phyloP scores from a whole-genome alignment of 2,888 invertebrate species.

The Himalopsyche anomala region DNA sequence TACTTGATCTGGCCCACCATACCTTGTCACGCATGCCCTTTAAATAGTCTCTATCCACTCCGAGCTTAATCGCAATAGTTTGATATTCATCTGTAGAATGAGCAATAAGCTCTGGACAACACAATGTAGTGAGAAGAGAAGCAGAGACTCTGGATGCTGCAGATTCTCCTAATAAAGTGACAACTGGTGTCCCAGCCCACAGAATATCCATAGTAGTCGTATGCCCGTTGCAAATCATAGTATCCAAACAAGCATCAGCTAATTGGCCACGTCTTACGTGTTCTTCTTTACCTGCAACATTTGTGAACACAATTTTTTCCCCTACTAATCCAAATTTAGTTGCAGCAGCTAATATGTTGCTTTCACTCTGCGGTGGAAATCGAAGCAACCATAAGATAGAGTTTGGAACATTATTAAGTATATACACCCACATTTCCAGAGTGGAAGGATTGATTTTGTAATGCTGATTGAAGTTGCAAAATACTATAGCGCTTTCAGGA shows the following conservation, averaged over 20 bases:
- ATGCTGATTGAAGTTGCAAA: slow-evolving; percentile 99
- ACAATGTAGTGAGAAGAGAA: slow-evolving; percentile 94
- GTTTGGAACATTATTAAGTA: slow-evolving; percentile 94
- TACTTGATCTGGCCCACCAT: slow-evolving; percentile 90
- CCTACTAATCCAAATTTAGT: slow-evolving; percentile 78
- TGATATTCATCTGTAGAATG: slow-evolving; percentile 92
- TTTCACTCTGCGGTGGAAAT: slow-evolving; percentile 94
- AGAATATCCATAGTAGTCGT: slow-evolving; percentile 99
- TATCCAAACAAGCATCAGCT: slow-evolving; percentile 98
- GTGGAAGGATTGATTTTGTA: slow-evolving; percentile 98
- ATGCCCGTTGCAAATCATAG: slow-evolving; percentile 98
- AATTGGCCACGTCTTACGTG: slow-evolving; percentile 98
- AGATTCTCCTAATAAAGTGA: slow-evolving; percentile 93
- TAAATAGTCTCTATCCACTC: slow-evolving; percentile 90
- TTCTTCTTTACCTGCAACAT: slow-evolving; percentile 98
- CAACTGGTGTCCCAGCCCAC: slow-evolving; percentile 99
- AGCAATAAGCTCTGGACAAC: slow-evolving; percentile 96
- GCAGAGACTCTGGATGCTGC: slow-evolving; percentile 95
- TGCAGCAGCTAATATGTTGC: slow-evolving; percentile 87
- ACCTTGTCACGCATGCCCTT: slow-evolving; percentile 94
- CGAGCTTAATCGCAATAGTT: slow-evolving; percentile 93
- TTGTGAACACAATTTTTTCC: slow-evolving; percentile 94
- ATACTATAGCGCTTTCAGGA: slow-evolving; percentile 96
- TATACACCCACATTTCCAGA: slow-evolving; percentile 94
- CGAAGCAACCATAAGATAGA: slow-evolving; percentile 95